phyloP scores from a whole-genome alignment of 1,140 invertebrate species.

The Lepidurus apus region DNA sequence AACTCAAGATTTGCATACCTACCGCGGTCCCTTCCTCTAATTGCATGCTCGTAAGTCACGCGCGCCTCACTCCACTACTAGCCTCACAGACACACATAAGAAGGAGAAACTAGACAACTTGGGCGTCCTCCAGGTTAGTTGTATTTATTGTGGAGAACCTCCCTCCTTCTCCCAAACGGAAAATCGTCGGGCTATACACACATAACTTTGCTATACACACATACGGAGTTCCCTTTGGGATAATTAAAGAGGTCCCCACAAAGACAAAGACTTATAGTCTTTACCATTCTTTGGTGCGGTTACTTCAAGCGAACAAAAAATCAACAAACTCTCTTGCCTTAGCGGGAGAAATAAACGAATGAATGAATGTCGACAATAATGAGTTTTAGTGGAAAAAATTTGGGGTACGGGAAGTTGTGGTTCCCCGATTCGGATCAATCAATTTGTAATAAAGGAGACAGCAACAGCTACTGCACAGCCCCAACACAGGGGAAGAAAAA shows the following conservation, averaged over 20 bases:
- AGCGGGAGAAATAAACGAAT: no score
- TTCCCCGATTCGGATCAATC: background rate
- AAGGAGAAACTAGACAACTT: background rate
- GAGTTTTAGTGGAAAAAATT: no score
- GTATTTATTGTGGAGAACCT: slow-evolving; percentile 14
- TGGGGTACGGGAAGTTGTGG: background rate
- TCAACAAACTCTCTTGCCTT: no score
- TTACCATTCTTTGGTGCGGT: background rate
- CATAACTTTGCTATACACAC: background rate
- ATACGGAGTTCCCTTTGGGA: background rate
- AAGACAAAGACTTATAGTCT: background rate
- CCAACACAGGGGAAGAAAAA: background rate
- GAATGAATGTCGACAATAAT: no score
- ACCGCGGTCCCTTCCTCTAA: slow-evolving; percentile 2
- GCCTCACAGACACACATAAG: background rate
- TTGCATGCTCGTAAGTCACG: slow-evolving; percentile 11
- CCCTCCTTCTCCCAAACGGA: background rate
- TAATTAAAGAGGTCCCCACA: background rate
- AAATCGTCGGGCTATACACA: background rate
- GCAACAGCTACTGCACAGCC: background rate
- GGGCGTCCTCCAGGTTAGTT: slow-evolving; percentile 13
- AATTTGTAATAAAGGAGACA: background rate
- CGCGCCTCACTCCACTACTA: background rate
- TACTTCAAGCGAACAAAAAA: background rate
- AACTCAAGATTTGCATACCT: slow-evolving; percentile 18